These are phyloP conservation scores for Trochalopteron elliotii DNA, from an alignment of 2,113 vertebrate genomes.

Conservation along the genomic window DNA sequence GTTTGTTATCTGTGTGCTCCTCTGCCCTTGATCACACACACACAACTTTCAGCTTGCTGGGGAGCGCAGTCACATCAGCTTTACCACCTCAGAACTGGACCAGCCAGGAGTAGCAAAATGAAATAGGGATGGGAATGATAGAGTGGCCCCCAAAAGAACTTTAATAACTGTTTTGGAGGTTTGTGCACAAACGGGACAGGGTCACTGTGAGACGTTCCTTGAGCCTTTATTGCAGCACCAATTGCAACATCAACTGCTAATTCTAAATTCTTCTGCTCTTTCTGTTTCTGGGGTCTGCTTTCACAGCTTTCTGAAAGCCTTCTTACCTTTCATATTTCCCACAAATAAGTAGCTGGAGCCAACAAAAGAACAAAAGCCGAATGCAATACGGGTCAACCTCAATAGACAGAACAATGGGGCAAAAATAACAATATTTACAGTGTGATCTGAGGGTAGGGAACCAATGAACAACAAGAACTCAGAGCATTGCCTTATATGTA, in stretches of 20 bases:
- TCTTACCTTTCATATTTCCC: too few relatives aligned
- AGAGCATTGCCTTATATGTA: neutral
- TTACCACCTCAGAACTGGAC: too few relatives aligned
- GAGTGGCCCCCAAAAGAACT: neutral
- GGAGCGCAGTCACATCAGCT: too few relatives aligned
- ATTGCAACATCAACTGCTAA: too few relatives aligned
- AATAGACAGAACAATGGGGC: neutral
- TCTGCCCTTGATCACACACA: neutral
- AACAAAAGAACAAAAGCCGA: neutral
- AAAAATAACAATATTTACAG: neutral
- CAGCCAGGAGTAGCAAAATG: neutral
- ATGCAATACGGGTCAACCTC: rapidly evolving
- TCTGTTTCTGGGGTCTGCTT: too few relatives aligned
- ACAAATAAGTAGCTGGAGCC: neutral
- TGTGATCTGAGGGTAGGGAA: neutral
- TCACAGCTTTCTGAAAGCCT: too few relatives aligned
- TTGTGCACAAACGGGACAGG: too few relatives aligned
- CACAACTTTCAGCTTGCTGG: neutral
- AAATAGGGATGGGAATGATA: neutral
- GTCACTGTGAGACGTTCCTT: too few relatives aligned
- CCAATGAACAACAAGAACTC: neutral
- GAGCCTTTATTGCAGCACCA: too few relatives aligned
- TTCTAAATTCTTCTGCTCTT: too few relatives aligned
- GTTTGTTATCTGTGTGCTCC: rapidly evolving
- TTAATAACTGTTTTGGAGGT: neutral